Evolutionary conservation across 2,888 invertebrate genomes (phyloP), one percentile per base, ranked within the genome.

Genomic region (Lithosia quadra): DNA sequence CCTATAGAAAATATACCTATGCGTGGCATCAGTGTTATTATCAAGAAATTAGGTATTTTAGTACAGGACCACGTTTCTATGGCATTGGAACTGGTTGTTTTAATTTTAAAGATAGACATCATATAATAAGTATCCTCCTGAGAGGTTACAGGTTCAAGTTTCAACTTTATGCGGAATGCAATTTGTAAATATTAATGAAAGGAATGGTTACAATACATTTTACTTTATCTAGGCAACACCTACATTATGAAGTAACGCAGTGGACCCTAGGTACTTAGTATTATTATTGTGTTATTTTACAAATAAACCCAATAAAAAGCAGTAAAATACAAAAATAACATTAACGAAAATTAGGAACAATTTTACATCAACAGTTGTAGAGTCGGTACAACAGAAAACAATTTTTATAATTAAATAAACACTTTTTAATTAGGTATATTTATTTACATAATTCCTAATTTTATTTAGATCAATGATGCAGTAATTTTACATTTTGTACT

Each of bases 211-310:
- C 58, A 67, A 64, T 63, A 73, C 63, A 34, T 68, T 77, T 84
- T 81, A 86, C 72, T 79, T 84, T 80, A 84, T 77, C 80, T 86
- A 88, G 81, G 83, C 81, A 82, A 84, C 82, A 82, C 76, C 84
- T 88, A 88, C 82, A 82, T 81, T 80, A 78, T 77, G 76, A 67
- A 75, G 77, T 80, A 82, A 85, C 83, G 83, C 82, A 85, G 86
- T 90, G 90, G 90, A 89, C 90, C 90, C 90, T 88, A 89, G 84
- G 79, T 87, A 85, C 84, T 88, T 88, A 87, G 68, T 75, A 72
- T 81, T 80, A 80, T 76, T 72, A 80, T 74, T 73, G 83, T 72
- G 66, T 80, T 73, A 71, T 62, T 73, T 67, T 67, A 64, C 8
- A 73, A 73, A 62, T 21, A 71, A 76, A 69, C 58, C 9, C 24